Percentiles rank a stretch among this genome's conserved stretches.
phyloP scores from a whole-genome alignment of 2,888 invertebrate species.

The Orchesella flavescens region DNA sequence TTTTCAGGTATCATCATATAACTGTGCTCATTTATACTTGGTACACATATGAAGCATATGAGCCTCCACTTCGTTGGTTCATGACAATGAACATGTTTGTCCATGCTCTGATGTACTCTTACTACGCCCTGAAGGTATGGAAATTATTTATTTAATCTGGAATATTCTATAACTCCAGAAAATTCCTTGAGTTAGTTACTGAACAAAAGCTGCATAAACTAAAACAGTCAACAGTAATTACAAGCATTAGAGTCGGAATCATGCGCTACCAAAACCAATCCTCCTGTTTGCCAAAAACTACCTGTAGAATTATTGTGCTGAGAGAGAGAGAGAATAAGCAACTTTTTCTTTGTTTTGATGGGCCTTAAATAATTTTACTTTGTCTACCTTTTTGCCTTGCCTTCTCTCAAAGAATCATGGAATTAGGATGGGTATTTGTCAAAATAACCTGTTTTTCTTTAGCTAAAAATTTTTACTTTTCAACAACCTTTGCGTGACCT shows the following conservation, averaged over 20 bases:
- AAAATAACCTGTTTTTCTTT: too few relatives aligned
- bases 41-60: conserved; percentile 73
- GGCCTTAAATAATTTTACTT: too few relatives aligned
- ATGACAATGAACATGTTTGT: conserved; percentile 71
- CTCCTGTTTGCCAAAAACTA: too few relatives aligned
- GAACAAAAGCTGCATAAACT: too few relatives aligned
- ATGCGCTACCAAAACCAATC: too few relatives aligned
- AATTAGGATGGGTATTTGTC: too few relatives aligned
- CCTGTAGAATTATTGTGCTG: background rate
- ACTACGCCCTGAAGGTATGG: conserved; percentile 71
- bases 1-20: conserved; percentile 75
- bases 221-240: background rate
- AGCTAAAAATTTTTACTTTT: too few relatives aligned
- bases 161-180: conserved; percentile 6
- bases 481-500: too few relatives aligned
- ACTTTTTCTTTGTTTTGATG: too few relatives aligned
- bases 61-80: conserved; percentile 69
- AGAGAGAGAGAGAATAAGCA: background rate
- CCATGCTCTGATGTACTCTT: conserved; percentile 70
- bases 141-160: conserved; percentile 8
- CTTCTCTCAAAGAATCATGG: background rate
- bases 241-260: too few relatives aligned
- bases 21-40: conserved; percentile 75
- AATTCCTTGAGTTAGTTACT: too few relatives aligned
- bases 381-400: too few relatives aligned